Conservation (phyloP, 2,113 vertebrate genomes). For the Pagrus major region DNA sequence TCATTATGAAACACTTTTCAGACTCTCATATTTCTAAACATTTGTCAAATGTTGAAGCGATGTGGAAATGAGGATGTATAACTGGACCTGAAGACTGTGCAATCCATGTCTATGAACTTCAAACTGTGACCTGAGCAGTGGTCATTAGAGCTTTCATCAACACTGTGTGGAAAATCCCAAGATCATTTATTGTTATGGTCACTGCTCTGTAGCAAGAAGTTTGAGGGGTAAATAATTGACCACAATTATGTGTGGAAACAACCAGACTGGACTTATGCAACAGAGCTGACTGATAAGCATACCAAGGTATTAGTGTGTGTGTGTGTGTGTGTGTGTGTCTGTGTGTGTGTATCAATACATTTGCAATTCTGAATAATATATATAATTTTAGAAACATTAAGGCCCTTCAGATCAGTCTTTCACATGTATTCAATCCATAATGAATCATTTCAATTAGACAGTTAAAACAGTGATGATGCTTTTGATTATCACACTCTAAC, state of each 20-base stretch:
- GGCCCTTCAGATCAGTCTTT: neutral
- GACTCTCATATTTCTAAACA: neutral
- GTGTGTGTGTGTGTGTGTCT: too few relatives aligned
- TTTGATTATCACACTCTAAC: neutral
- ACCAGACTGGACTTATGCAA: neutral
- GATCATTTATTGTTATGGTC: neutral
- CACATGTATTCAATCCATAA: neutral
- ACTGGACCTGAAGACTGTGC: neutral
- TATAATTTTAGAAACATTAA: too few relatives aligned
- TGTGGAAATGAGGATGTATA: neutral
- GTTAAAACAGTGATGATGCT: neutral
- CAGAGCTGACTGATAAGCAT: neutral
- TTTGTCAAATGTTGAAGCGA: neutral
- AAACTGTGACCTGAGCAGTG: neutral
- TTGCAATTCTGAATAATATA: neutral
- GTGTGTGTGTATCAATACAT: neutral
- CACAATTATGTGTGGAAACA: neutral
- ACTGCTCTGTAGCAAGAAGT: neutral
- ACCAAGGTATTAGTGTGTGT: neutral
- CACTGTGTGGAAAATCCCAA: neutral
- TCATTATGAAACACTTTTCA: neutral
- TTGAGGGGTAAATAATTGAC: constrained; percentile 9
- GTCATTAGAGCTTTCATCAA: neutral
- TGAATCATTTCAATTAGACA: neutral
- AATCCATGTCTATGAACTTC: neutral